Evolutionary conservation across 1,140 invertebrate species (phyloP).

Genomic region (Zophobas morio): DNA sequence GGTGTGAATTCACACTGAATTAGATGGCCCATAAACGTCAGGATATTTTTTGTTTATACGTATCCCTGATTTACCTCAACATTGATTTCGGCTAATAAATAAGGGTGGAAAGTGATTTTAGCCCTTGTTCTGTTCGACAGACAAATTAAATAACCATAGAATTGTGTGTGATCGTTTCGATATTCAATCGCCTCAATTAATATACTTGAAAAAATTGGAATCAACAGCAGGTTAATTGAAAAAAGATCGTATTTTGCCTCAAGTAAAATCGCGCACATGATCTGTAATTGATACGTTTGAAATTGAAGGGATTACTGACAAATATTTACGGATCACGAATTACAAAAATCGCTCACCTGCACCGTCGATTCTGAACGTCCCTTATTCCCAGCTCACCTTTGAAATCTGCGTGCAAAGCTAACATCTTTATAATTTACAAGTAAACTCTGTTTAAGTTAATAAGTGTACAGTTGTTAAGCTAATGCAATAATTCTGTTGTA

Average conservation of each 20-base stretch:
- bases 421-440: not conserved
- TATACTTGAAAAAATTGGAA: constrained; percentile 46
- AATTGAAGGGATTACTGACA: constrained; percentile 42
- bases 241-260: constrained; percentile 47
- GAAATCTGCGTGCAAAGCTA: constrained; percentile 18
- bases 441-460: not conserved
- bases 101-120: constrained; percentile 61
- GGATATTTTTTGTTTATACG: constrained; percentile 51
- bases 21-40: constrained; percentile 62
- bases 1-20: constrained; percentile 55
- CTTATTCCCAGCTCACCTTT: constrained; percentile 32
- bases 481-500: too few relatives aligned
- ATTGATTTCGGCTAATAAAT: constrained; percentile 63
- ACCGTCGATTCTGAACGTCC: constrained; percentile 31
- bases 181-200: constrained; percentile 52
- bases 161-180: constrained; percentile 47
- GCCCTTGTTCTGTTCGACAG: constrained; percentile 50
- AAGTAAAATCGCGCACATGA: constrained; percentile 47
- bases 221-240: constrained; percentile 47
- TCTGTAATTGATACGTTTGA: constrained; percentile 45
- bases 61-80: constrained; percentile 62
- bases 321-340: constrained; percentile 41
- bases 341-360: constrained; percentile 42
- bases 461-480: too few relatives aligned
- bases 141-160: constrained; percentile 54